phyloP scores from a whole-genome alignment of 2,113 vertebrate genomes.

The Phaethon lepturus region DNA sequence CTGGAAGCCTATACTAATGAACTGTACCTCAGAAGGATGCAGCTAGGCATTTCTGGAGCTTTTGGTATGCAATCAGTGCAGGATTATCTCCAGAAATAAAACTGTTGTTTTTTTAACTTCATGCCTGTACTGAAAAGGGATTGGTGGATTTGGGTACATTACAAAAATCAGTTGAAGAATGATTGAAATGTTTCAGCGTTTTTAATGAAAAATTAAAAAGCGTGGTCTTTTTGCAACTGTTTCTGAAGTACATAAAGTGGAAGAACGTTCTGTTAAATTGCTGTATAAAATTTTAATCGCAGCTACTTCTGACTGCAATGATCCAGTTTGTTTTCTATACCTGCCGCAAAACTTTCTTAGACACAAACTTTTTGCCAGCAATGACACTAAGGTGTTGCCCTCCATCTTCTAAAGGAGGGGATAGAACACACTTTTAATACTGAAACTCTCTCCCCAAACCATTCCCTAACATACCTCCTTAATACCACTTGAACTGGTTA shows the following conservation, averaged over 20 bases:
- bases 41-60: not conserved
- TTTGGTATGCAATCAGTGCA: not conserved
- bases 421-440: not conserved
- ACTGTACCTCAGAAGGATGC: not conserved
- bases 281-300: not conserved
- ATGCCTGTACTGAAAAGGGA: not conserved
- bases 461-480: not conserved
- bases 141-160: not conserved
- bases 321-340: not conserved
- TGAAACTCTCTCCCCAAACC: not conserved
- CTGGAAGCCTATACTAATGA: not conserved
- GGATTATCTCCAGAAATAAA: not conserved
- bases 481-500: not conserved
- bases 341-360: not conserved
- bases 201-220: not conserved
- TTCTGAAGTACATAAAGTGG: not conserved
- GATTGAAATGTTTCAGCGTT: not conserved
- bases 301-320: not conserved
- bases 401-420: not conserved
- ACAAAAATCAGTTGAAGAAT: not conserved
- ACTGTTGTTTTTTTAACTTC: not conserved
- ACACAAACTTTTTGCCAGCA: not conserved
- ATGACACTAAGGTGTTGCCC: not conserved
- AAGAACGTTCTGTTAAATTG: not conserved
- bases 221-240: not conserved